phyloP scores from a whole-genome alignment of 2,113 vertebrate species.

The Nothoprocta perdicaria region DNA sequence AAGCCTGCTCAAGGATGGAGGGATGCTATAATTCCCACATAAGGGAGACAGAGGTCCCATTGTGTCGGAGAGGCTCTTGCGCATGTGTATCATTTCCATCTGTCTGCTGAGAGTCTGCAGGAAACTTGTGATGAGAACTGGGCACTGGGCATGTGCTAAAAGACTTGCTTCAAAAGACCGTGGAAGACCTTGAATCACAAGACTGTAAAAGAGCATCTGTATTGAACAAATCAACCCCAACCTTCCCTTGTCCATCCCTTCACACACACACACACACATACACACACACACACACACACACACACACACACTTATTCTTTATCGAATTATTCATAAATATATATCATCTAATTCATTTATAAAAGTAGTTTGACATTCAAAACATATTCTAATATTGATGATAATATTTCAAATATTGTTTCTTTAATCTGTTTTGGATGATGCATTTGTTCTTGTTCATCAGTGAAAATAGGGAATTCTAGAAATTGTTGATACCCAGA shows the following conservation, averaged over 20 bases:
- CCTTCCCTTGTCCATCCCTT: neutral
- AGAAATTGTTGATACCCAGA: neutral
- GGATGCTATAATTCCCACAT: conserved; percentile 59
- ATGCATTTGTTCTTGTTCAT: neutral
- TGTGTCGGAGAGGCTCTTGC: conserved; percentile 23
- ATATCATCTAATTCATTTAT: neutral
- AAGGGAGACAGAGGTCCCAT: conserved; percentile 39
- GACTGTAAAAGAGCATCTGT: neutral
- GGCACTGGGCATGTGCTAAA: conserved; percentile 31
- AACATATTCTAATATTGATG: neutral
- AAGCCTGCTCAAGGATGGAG: conserved; percentile 43
- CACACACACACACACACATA: too few species aligned
- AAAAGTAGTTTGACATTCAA: neutral
- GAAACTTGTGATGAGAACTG: conserved; percentile 60
- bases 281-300: too few species aligned
- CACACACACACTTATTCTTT: neutral
- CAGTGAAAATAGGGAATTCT: neutral
- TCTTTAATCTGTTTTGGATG: neutral
- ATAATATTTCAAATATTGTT: neutral
- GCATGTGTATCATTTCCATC: conserved; percentile 62
- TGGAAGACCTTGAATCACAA: conserved; percentile 23
- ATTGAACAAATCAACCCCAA: neutral
- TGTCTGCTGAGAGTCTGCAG: conserved; percentile 62
- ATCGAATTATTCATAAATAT: neutral
- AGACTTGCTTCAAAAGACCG: neutral